These are phyloP conservation scores for Urocitellus parryii DNA, from an alignment of 2,113 vertebrate genomes.

Conservation along the genomic window DNA sequence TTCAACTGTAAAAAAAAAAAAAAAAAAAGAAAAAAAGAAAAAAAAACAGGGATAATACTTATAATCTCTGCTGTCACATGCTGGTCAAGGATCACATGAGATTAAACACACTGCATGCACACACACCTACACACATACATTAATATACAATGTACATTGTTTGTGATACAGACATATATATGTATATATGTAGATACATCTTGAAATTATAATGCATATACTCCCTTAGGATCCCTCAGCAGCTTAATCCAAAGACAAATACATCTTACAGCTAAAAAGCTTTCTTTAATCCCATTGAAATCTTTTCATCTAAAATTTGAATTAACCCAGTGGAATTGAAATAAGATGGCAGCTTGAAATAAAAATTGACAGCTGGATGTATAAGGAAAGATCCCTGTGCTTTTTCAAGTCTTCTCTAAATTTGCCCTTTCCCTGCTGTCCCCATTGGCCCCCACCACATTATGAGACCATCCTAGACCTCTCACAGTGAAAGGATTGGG, in stretches of 20 bases:
- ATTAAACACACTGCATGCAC: too few species aligned
- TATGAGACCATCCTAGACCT: neutral
- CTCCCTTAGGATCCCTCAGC: neutral
- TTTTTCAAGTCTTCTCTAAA: neutral
- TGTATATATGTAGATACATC: neutral
- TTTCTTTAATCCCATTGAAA: neutral
- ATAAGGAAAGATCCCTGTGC: neutral
- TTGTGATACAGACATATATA: neutral
- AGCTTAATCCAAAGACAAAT: neutral
- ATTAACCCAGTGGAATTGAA: neutral
- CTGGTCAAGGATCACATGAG: neutral
- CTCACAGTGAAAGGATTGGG: neutral
- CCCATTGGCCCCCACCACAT: neutral
- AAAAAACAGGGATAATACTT: neutral
- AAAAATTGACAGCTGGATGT: neutral
- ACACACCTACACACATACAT: neutral
- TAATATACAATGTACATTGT: neutral
- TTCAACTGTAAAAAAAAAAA: neutral
- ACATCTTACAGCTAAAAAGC: neutral
- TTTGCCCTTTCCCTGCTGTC: neutral
- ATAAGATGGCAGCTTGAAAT: neutral
- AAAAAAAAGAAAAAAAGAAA: too few species aligned
- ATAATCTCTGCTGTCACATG: neutral
- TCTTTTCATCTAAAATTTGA: neutral
- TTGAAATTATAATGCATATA: neutral